Conservation (phyloP, 2,113 vertebrate genomes). For the Puma concolor region DNA sequence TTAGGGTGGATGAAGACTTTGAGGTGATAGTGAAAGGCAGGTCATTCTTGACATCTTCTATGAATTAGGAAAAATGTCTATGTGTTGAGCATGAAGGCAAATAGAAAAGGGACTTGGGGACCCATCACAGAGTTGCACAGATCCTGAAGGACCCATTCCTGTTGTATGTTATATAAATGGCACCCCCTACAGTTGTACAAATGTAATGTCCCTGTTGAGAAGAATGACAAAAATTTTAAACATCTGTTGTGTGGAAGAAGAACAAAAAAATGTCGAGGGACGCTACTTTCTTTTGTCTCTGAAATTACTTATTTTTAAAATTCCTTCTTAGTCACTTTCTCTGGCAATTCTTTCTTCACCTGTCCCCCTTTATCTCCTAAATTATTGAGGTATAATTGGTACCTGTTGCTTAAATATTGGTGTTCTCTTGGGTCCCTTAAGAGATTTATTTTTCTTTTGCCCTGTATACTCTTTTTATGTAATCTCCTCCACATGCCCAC, state of each 20-base stretch:
- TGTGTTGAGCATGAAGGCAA: not conserved
- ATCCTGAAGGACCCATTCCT: not conserved
- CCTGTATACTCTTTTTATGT: not conserved
- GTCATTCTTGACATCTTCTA: not conserved
- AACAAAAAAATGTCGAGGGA: not conserved
- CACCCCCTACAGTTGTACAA: not conserved
- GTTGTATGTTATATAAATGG: not conserved
- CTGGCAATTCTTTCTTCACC: not conserved
- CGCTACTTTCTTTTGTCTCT: not conserved
- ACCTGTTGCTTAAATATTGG: not conserved
- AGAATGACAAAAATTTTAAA: not conserved
- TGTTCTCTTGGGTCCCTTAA: not conserved
- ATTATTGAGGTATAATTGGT: not conserved
- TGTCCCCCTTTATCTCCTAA: not conserved
- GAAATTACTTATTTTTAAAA: not conserved
- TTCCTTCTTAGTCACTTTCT: not conserved
- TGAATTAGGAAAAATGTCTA: not conserved
- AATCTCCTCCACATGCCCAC: not conserved
- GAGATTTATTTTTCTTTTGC: not conserved
- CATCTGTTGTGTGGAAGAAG: not conserved
- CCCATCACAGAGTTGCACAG: no score
- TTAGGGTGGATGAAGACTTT: not conserved
- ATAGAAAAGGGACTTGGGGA: not conserved
- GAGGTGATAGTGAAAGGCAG: not conserved
- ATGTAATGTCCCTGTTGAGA: not conserved